phyloP scores from a whole-genome alignment of 1,140 invertebrate genomes.

The Drosophila lowei region DNA sequence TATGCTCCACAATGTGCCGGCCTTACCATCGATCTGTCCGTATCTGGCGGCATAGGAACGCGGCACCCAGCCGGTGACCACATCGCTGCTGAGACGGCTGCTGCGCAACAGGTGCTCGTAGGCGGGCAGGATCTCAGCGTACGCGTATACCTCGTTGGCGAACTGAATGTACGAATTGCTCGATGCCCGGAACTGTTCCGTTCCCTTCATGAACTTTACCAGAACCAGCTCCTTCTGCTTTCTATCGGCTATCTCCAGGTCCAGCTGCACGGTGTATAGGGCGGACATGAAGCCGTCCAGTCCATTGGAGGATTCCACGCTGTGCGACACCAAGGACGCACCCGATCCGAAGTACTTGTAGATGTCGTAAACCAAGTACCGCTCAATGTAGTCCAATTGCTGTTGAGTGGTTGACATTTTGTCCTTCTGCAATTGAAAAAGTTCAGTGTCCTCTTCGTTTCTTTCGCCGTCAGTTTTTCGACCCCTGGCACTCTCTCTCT shows the following conservation, averaged over 20 bases:
- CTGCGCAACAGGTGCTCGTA: slow-evolving; percentile 63
- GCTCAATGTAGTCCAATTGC: slow-evolving; percentile 69
- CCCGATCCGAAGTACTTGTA: slow-evolving; percentile 54
- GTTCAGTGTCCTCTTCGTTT: background rate
- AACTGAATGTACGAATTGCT: slow-evolving; percentile 75
- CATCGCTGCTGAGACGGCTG: slow-evolving; percentile 44
- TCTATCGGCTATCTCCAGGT: slow-evolving; percentile 37
- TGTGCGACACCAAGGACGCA: slow-evolving; percentile 42
- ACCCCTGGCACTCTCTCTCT: background rate
- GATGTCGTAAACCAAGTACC: slow-evolving; percentile 64
- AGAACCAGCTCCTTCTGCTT: slow-evolving; percentile 50
- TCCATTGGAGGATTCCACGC: slow-evolving; percentile 57
- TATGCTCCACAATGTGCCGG: background rate
- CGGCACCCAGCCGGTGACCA: slow-evolving; percentile 59
- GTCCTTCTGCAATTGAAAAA: slow-evolving; percentile 1
- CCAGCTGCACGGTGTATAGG: slow-evolving; percentile 66
- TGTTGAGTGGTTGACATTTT: slow-evolving; percentile 61
- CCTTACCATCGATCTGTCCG: slow-evolving; percentile 57
- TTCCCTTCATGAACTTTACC: slow-evolving; percentile 79
- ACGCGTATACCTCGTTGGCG: slow-evolving; percentile 72
- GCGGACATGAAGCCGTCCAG: slow-evolving; percentile 81
- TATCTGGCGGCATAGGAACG: slow-evolving; percentile 60
- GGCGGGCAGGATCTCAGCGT: slow-evolving; percentile 64
- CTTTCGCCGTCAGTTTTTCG: background rate
- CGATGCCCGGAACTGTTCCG: slow-evolving; percentile 56